These are phyloP conservation scores for Dromiciops gliroides DNA, from an alignment of 2,113 vertebrate genomes.

Conservation along the genomic window DNA sequence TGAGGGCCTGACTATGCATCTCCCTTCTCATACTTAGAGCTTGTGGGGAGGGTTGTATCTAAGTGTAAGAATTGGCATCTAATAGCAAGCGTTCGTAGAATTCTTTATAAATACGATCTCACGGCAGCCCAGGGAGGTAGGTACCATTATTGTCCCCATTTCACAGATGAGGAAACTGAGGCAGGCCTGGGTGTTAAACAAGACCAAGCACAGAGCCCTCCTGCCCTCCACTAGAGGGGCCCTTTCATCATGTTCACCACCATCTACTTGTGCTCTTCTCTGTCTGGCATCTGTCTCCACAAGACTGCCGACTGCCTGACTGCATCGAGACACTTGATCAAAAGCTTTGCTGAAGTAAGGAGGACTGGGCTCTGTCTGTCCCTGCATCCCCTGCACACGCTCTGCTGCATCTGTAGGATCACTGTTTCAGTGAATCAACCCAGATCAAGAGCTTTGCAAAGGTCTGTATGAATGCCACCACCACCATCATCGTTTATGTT, in stretches of 20 bases:
- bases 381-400: background rate
- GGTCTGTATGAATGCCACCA: fast-evolving
- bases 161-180: background rate
- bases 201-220: too few species aligned
- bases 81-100: background rate
- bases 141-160: background rate
- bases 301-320: too few species aligned
- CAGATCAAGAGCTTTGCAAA: background rate
- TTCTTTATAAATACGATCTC: background rate
- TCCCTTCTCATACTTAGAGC: background rate
- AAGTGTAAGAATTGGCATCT: background rate
- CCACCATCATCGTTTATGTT: background rate
- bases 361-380: too few species aligned
- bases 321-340: background rate
- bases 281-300: too few species aligned
- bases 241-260: too few species aligned
- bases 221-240: too few species aligned
- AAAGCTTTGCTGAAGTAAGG: too few species aligned
- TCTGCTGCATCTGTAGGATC: background rate
- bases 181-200: background rate
- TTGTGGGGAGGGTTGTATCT: background rate
- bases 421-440: background rate
- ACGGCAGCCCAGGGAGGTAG: background rate
- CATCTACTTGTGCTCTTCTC: too few species aligned
- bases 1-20: background rate